Conservation (phyloP, 2,888 invertebrate species). For the Microctonus hyperodae region DNA sequence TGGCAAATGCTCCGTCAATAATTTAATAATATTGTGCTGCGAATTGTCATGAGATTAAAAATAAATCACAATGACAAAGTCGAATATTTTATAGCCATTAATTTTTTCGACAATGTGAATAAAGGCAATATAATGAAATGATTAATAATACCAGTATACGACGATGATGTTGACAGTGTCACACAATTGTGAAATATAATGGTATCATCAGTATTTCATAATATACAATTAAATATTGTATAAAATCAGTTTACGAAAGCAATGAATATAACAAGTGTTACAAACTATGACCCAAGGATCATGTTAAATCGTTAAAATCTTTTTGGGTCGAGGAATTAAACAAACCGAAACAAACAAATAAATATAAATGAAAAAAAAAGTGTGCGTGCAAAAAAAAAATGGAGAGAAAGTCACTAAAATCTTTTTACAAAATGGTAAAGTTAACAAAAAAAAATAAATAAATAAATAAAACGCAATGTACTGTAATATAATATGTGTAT, state of each 20-base stretch:
- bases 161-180: neutral
- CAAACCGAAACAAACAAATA: constrained; percentile 40
- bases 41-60: neutral
- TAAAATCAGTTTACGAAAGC: neutral
- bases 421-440: constrained; percentile 49
- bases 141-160: neutral
- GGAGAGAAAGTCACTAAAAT: constrained; percentile 40
- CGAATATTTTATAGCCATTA: neutral
- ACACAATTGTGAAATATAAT: neutral
- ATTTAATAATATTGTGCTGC: neutral
- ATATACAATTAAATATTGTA: neutral
- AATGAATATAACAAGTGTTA: constrained; percentile 18
- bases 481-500: constrained; percentile 52
- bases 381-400: constrained; percentile 23
- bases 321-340: constrained; percentile 53
- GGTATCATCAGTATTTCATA: neutral
- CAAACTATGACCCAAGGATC: constrained; percentile 47
- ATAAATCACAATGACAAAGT: neutral
- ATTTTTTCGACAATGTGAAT: neutral
- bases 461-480: constrained; percentile 53
- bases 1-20: neutral
- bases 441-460: too few relatives aligned
- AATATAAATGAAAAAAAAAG: constrained; percentile 38
- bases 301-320: constrained; percentile 62
- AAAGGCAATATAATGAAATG: neutral